Evolutionary conservation across 2,888 invertebrate genomes (phyloP).

Genomic region (Pammene aurita): DNA sequence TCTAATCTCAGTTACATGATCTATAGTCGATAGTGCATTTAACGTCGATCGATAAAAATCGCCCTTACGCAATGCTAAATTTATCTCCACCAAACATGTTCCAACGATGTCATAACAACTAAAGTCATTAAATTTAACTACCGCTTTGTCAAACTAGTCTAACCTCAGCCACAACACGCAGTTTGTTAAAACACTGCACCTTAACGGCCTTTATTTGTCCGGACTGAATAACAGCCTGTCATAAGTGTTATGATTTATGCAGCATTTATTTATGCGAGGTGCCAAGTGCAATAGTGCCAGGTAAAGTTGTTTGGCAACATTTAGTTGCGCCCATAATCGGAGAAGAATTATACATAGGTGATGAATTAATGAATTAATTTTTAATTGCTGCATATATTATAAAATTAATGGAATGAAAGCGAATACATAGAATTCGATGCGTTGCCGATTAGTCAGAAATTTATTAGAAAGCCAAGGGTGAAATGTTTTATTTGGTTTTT

Average conservation of each 20-base stretch:
- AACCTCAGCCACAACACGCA: constrained; percentile 30
- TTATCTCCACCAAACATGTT: constrained; percentile 31
- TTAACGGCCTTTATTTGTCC: constrained; percentile 64
- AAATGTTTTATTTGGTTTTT: constrained; percentile 23
- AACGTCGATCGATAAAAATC: constrained; percentile 35
- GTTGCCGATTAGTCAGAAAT: neutral
- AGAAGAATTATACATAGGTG: constrained; percentile 33
- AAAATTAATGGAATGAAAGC: constrained; percentile 30
- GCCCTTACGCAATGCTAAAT: constrained; percentile 32
- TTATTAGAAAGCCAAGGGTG: constrained; percentile 34
- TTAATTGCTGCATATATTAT: constrained; percentile 14
- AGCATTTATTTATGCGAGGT: constrained; percentile 56
- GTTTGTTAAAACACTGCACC: constrained; percentile 36
- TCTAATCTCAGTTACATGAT: constrained; percentile 31
- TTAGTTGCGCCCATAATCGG: constrained; percentile 42
- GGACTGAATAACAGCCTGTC: constrained; percentile 60
- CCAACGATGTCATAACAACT: constrained; percentile 39
- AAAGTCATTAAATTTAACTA: constrained; percentile 39
- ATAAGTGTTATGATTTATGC: constrained; percentile 65
- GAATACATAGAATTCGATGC: constrained; percentile 14
- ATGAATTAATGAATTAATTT: constrained; percentile 28
- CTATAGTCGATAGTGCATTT: constrained; percentile 37
- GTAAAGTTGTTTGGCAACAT: constrained; percentile 59
- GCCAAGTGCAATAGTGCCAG: constrained; percentile 61
- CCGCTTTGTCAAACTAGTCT: constrained; percentile 26